phyloP scores from a whole-genome alignment of 2,113 vertebrate species.

The Datnioides undecimradiatus region DNA sequence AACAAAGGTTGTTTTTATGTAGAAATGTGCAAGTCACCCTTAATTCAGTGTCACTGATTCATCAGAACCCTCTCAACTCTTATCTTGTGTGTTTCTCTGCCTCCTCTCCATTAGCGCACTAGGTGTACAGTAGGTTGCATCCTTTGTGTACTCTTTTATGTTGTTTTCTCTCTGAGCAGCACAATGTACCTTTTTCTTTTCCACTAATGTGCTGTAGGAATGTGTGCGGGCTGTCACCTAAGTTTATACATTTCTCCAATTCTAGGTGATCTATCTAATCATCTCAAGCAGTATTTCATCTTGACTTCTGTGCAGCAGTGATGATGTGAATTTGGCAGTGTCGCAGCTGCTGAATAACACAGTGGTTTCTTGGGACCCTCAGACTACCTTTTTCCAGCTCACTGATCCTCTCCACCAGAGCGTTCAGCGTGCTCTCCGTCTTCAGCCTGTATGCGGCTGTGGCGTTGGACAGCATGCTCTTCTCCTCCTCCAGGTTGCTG shows the following conservation, averaged over 20 bases:
- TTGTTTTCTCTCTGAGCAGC: neutral
- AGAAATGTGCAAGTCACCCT: neutral
- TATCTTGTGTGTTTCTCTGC: conserved; percentile 6
- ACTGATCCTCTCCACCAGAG: conserved; percentile 91
- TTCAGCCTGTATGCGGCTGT: conserved; percentile 91
- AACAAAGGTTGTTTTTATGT: conserved; percentile 2
- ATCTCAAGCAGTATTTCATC: neutral
- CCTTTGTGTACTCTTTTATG: neutral
- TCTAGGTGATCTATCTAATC: neutral
- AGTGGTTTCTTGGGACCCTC: no score
- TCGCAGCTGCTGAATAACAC: no score
- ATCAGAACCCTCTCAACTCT: conserved; percentile 2
- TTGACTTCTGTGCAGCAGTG: neutral
- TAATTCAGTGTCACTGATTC: conserved; percentile 25
- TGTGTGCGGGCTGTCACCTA: neutral
- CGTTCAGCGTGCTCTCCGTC: conserved; percentile 91
- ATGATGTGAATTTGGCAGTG: neutral
- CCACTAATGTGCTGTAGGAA: neutral
- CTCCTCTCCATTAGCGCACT: conserved; percentile 33
- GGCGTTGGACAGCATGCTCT: conserved; percentile 93
- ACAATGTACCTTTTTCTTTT: neutral
- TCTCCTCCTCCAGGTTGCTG: conserved; percentile 93
- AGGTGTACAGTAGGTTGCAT: neutral
- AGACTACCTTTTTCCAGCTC: conserved; percentile 97
- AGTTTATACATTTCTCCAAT: neutral